Base-by-base conservation (phyloP, 92 coral and sea anemone genomes). In the Blastomussa wellsi region DNA sequence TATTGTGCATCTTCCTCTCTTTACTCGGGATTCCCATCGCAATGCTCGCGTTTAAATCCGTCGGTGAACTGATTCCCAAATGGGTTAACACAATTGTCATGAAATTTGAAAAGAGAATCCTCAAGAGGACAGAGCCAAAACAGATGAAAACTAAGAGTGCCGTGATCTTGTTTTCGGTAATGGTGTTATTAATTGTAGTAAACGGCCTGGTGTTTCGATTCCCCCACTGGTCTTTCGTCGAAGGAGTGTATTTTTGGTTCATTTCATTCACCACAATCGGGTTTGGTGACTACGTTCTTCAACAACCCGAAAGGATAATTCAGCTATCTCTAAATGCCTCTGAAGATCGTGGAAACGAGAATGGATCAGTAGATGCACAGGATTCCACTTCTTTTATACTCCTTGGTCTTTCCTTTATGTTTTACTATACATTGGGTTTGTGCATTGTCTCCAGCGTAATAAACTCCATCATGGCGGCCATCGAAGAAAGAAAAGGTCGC, bases 191-290 rank as follows among this genome's bases (percentile, higher is more conserved):
- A 17, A 47, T 88, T 19, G 44, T 59, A n/a, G 31, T 28, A 33
- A 82, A 82, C 33, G 79, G 89, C 5, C 7, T 28, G 39, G 19
- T 1, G n/a, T n/a, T n/a, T n/a, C n/a, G n/a, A n/a, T n/a, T n/a
- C n/a, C n/a, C n/a, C n/a, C n/a, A n/a, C n/a, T 77, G 82, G 86
- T 79, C 82, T 7, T 14, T 82, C 36, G 14, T 84, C 38, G 86
- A 89, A 72, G 86, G 89, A 5, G 79, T 84, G 2, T 89, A 89
- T 52, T 42, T 84, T 52, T 89, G 92, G 78, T 89, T 89, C 62
- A 81, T 89, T 1, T 36, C 89, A 32, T 79, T 84, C 14, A 68
- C 86, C 1, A 89, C 92, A 35, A 80, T 89, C 42, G 92, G 89
- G 17, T 89, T 77, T 55, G 92, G 92, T 1, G 92, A 89, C 74